A percentile compares a stretch with the other conserved stretches of the same genome.
Conservation (phyloP, 1,140 invertebrate genomes). For the Prorops nasuta region DNA sequence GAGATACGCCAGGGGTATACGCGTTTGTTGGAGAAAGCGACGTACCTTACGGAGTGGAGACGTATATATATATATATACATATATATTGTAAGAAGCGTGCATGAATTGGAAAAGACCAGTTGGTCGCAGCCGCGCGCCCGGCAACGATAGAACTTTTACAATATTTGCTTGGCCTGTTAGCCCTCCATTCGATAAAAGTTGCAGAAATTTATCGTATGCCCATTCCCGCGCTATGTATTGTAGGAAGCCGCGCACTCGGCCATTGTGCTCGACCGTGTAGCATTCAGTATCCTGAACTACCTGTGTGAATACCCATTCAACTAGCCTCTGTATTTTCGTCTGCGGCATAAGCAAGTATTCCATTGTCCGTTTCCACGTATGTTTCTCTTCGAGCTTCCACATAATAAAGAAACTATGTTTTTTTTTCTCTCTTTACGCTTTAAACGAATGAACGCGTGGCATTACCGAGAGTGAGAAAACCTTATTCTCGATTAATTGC, state of each 20-base stretch:
- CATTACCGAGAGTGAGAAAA: too few relatives aligned
- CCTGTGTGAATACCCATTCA: constrained; percentile 25
- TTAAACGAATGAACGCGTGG: too few relatives aligned
- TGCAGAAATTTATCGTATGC: constrained; percentile 46
- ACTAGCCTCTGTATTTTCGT: constrained; percentile 25
- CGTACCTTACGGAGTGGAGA: constrained; percentile 3
- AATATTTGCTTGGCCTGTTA: constrained; percentile 39
- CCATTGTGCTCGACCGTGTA: constrained; percentile 38
- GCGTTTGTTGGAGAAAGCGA: too few relatives aligned
- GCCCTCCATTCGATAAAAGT: constrained; percentile 42
- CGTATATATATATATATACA: constrained; percentile 7
- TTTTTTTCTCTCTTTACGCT: too few relatives aligned
- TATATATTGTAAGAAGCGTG: constrained; percentile 6
- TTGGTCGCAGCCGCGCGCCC: constrained; percentile 15
- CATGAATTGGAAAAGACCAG: constrained; percentile 25
- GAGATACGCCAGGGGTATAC: too few relatives aligned
- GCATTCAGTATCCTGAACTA: constrained; percentile 30
- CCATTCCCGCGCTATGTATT: constrained; percentile 37
- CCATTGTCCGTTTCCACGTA: constrained; percentile 7
- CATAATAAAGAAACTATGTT: too few relatives aligned
- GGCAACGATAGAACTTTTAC: constrained; percentile 33
- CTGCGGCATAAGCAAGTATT: not conserved
- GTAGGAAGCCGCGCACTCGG: constrained; percentile 32
- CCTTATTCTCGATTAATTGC: too few relatives aligned
- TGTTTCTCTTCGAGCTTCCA: constrained; percentile 5